phyloP scores from a whole-genome alignment of 1,140 invertebrate genomes.

The Holotrichia oblita region DNA sequence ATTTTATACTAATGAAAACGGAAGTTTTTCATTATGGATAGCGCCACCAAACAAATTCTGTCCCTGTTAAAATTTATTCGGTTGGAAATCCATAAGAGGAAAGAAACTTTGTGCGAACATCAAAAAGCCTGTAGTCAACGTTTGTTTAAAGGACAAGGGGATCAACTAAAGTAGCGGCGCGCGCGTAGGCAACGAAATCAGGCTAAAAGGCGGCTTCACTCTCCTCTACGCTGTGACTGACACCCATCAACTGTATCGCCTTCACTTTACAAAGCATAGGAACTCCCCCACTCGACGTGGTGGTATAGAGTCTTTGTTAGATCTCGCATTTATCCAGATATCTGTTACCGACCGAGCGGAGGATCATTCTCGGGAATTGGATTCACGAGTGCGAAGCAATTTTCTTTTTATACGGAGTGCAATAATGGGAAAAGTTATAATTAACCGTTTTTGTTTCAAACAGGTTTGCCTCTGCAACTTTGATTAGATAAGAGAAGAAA shows the following conservation, averaged over 20 bases:
- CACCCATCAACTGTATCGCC: slow-evolving; percentile 37
- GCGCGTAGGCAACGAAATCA: slow-evolving; percentile 23
- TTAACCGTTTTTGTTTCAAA: slow-evolving; percentile 41
- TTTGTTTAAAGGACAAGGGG: slow-evolving; percentile 30
- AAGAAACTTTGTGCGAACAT: slow-evolving; percentile 36
- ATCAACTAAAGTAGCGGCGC: slow-evolving; percentile 25
- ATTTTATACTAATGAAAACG: slow-evolving; percentile 18
- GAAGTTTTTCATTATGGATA: neutral
- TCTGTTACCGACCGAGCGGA: slow-evolving; percentile 34
- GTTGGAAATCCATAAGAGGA: slow-evolving; percentile 23
- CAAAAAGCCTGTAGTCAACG: slow-evolving; percentile 30
- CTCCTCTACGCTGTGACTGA: slow-evolving; percentile 34
- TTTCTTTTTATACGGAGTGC: slow-evolving; percentile 40
- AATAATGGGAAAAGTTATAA: slow-evolving; percentile 44
- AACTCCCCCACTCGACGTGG: neutral
- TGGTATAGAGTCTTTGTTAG: slow-evolving; percentile 32
- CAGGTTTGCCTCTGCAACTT: slow-evolving; percentile 27
- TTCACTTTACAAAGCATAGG: slow-evolving; percentile 36
- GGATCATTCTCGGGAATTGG: slow-evolving; percentile 39
- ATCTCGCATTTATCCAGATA: slow-evolving; percentile 38
- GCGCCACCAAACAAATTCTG: neutral
- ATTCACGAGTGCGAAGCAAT: slow-evolving; percentile 39
- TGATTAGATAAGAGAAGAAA: slow-evolving; percentile 42
- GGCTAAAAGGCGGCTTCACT: slow-evolving; percentile 35
- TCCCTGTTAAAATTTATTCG: neutral